These are phyloP conservation scores for Asteroscopus sphinx DNA, from an alignment of 2,888 invertebrate genomes.

Conservation along the genomic window DNA sequence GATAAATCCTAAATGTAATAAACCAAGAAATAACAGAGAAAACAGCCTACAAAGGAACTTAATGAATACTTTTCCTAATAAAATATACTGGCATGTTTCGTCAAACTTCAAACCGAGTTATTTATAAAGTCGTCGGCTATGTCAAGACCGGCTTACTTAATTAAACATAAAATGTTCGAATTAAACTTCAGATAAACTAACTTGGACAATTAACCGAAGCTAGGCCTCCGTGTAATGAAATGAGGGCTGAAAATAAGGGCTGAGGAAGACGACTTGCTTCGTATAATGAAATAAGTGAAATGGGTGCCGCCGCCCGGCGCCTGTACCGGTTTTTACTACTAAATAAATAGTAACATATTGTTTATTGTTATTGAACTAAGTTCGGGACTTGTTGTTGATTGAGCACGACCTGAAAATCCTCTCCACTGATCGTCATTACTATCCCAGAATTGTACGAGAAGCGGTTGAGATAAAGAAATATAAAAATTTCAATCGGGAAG, in stretches of 20 bases:
- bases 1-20: not conserved
- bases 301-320: no score
- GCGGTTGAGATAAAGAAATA: no score
- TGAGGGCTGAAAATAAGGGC: not conserved
- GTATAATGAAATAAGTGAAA: not conserved
- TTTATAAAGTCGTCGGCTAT: constrained; percentile 2
- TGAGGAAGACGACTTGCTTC: not conserved
- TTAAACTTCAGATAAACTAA: constrained; percentile 11
- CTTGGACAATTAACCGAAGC: not conserved
- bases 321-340: no score
- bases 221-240: not conserved
- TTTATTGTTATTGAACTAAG: no score
- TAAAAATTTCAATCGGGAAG: no score
- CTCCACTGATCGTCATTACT: no score
- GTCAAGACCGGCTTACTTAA: constrained; percentile 8
- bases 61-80: not conserved
- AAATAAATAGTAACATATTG: no score
- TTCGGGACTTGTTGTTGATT: no score
- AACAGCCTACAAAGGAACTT: not conserved
- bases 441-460: no score
- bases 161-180: constrained; percentile 8
- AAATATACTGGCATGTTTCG: constrained; percentile 1
- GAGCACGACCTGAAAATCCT: no score
- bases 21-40: not conserved
- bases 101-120: constrained; percentile 4